Base-by-base conservation (phyloP, 2,797 vertebrate species). In the Esox masquinongy region DNA sequence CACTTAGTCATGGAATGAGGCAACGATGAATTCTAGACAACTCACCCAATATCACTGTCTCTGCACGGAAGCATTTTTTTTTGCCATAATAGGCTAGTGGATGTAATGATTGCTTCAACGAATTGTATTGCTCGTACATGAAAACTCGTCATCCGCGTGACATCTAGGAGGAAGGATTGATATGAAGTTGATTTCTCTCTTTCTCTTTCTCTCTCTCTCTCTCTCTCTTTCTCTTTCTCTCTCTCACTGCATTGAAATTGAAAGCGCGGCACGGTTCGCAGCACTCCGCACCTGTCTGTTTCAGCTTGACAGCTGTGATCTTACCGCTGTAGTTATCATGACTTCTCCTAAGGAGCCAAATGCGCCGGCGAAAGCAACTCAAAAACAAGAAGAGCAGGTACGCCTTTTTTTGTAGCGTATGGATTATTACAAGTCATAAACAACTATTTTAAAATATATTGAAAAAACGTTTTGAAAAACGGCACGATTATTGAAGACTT, bases 351-450 rank as follows among this genome's bases (percentile, higher is more conserved):
- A 96, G 92, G 96, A 97, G 77, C 89, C 91, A 75, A 95, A 89
- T 84, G 93, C 93, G 78, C 90, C 96, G 73, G 94, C 87, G 79
- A 98, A 97, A 90, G 90, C 94, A 77, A 88, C 85, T 87, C 95
- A 94, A 59, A 59, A 59, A 77, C 96, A 96, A 85, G 95, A 93
- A 79, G 96, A 98, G 7, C 95, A 96, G 97, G 97, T 98, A 96
- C 74, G 88, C 39, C 73, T 56, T 34, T 4, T 22, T 39, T 8
- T 39, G 24, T 66, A 56, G 19, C n/a, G 19, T 56, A n/a, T 19
- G 16, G 39, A 64, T 85, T 73, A 75, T 69, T 49, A 75, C 68
- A 31, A 15, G 74, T 75, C 24, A 29, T 51, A 76, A 70, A 74
- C 34, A 12, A 36, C 31, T 59, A 19, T 47, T 31, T 6, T 51